These are phyloP conservation scores for Loripinus fragilis DNA, from an alignment of 2,888 invertebrate genomes.

Conservation along the genomic window DNA sequence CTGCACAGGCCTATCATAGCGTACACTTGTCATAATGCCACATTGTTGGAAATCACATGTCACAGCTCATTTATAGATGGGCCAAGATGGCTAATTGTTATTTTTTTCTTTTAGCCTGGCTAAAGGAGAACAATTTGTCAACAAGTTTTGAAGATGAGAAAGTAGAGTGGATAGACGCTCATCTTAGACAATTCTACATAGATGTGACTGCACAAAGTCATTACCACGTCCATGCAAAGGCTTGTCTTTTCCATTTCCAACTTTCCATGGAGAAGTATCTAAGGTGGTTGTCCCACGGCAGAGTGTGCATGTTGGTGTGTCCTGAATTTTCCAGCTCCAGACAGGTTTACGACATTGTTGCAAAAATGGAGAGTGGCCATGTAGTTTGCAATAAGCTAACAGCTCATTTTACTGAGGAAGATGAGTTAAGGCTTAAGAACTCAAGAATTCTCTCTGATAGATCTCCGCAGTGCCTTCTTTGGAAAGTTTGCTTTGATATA, in stretches of 20 bases:
- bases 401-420: conserved; percentile 4
- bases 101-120: conserved; percentile 39
- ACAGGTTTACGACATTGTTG: not conserved
- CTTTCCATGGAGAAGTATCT: conserved; percentile 35
- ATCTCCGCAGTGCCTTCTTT: conserved; percentile 35
- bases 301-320: conserved; percentile 35
- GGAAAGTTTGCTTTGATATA: conserved; percentile 56
- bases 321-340: conserved; percentile 35
- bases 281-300: conserved; percentile 7
- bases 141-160: conserved; percentile 30
- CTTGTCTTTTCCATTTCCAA: conserved; percentile 24
- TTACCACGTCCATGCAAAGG: conserved; percentile 4
- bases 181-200: conserved; percentile 36
- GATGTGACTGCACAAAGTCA: conserved; percentile 22
- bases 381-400: not conserved
- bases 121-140: conserved; percentile 22
- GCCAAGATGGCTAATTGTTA: too few relatives aligned
- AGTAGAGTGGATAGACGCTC: conserved; percentile 29
- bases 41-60: too few relatives aligned
- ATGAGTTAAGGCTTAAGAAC: conserved; percentile 34
- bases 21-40: too few relatives aligned
- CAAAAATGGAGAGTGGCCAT: not conserved
- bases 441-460: conserved; percentile 37
- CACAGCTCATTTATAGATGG: too few relatives aligned
- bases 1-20: too few relatives aligned